Conservation (phyloP, 2,888 invertebrate genomes). For the Rhagonycha lutea region DNA sequence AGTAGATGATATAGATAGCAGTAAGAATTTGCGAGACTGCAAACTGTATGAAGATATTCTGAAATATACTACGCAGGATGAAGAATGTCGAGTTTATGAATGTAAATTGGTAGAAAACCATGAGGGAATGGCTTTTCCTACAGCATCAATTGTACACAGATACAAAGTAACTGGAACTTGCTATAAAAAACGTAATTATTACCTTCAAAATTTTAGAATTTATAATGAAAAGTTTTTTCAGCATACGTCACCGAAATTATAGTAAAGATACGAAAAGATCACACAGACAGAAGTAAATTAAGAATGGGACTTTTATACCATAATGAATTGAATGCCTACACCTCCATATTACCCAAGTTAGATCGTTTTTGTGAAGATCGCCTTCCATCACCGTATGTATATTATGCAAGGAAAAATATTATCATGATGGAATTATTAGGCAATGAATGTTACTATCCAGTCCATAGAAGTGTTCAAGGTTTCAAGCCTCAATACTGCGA, state of each 20-base stretch:
- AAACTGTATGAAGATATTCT: not conserved
- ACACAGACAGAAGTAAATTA: not conserved
- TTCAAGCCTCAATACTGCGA: not conserved
- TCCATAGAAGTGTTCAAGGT: not conserved
- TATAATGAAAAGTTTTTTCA: not conserved
- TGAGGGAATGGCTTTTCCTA: not conserved
- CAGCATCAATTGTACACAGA: not conserved
- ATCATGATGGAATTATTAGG: not conserved
- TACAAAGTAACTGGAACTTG: not conserved
- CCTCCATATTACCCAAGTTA: not conserved
- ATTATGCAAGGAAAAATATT: not conserved
- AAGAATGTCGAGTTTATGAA: not conserved
- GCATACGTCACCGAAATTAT: not conserved
- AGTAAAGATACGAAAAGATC: not conserved
- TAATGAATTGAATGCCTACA: not conserved
- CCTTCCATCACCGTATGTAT: not conserved
- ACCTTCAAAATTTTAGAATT: not conserved
- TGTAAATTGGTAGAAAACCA: not conserved
- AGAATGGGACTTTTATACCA: not conserved
- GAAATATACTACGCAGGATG: not conserved
- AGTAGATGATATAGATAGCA: not conserved
- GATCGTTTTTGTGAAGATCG: not conserved
- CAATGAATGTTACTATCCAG: not conserved
- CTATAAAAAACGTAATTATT: not conserved
- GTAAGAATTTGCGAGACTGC: not conserved